Conservation (phyloP, 2,113 vertebrate species). For the Speoplatyrhinus poulsoni region DNA sequence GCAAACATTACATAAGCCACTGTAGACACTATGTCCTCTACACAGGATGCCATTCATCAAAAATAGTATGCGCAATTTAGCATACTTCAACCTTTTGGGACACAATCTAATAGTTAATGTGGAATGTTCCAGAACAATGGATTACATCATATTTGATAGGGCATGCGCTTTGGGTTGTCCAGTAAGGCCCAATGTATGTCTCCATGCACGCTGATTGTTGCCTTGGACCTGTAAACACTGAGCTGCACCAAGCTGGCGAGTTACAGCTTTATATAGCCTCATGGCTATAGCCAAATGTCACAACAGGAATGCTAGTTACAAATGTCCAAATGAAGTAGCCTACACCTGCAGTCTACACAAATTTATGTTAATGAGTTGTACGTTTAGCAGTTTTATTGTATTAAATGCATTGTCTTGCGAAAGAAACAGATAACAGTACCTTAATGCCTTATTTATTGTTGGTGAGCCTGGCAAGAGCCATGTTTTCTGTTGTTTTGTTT, state of each 20-base stretch:
- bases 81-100: conserved; percentile 25
- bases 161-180: conserved; percentile 43
- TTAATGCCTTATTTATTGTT: conserved; percentile 70
- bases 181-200: neutral
- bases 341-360: conserved; percentile 29
- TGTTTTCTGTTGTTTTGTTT: conserved; percentile 30
- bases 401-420: neutral
- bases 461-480: conserved; percentile 36
- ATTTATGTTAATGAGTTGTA: conserved; percentile 23
- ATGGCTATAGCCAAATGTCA: no score
- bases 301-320: conserved; percentile 31
- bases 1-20: conserved; percentile 44
- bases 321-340: conserved; percentile 37
- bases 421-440: conserved; percentile 19
- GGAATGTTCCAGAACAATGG: conserved; percentile 20
- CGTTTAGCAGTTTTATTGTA: conserved; percentile 22
- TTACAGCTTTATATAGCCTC: neutral
- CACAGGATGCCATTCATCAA: conserved; percentile 5
- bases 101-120: conserved; percentile 6
- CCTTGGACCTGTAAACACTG: conserved; percentile 30
- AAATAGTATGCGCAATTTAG: conserved; percentile 6
- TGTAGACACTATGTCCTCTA: conserved; percentile 34
- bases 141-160: conserved; percentile 29
- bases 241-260: neutral
- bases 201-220: conserved; percentile 19